Percentiles rank a stretch among this genome's conserved stretches.
These are phyloP conservation scores for Rhagium mordax DNA, from an alignment of 2,888 invertebrate species.

Conservation along the genomic window DNA sequence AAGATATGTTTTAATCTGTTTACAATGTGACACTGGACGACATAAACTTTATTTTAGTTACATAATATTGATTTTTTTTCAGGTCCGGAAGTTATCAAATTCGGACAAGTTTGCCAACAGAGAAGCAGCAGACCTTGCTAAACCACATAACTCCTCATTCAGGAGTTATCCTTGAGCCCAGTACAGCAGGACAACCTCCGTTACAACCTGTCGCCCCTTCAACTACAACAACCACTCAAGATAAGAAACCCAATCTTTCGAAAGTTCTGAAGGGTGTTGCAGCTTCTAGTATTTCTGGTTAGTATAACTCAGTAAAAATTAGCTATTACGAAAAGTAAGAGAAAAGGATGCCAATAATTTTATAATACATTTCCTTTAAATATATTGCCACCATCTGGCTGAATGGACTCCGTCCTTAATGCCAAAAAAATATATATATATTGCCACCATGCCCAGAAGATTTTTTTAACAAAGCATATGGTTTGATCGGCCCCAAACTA, in stretches of 20 bases:
- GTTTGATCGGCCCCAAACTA: too few relatives aligned
- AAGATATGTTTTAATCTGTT: too few relatives aligned
- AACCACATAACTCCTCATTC: slow-evolving; percentile 67
- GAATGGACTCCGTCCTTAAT: too few relatives aligned
- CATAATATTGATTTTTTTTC: too few relatives aligned
- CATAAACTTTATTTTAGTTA: neutral
- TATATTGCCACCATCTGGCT: too few relatives aligned
- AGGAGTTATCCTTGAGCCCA: slow-evolving; percentile 68
- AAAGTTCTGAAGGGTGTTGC: slow-evolving; percentile 74
- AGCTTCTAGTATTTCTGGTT: slow-evolving; percentile 75
- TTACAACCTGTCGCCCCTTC: slow-evolving; percentile 46
- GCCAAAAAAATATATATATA: too few relatives aligned
- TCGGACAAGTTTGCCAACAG: slow-evolving; percentile 71
- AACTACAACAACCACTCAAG: slow-evolving; percentile 50
- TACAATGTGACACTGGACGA: neutral
- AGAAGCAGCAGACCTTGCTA: slow-evolving; percentile 67
- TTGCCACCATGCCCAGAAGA: too few relatives aligned
- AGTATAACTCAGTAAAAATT: neutral
- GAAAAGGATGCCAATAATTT: neutral
- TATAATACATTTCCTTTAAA: too few relatives aligned
- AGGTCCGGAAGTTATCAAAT: slow-evolving; percentile 79
- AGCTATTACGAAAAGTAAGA: neutral
- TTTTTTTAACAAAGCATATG: too few relatives aligned
- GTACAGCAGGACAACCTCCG: slow-evolving; percentile 66
- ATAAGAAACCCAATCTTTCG: slow-evolving; percentile 67